phyloP scores from a whole-genome alignment of 2,797 vertebrate species.

The Prionace glauca region DNA sequence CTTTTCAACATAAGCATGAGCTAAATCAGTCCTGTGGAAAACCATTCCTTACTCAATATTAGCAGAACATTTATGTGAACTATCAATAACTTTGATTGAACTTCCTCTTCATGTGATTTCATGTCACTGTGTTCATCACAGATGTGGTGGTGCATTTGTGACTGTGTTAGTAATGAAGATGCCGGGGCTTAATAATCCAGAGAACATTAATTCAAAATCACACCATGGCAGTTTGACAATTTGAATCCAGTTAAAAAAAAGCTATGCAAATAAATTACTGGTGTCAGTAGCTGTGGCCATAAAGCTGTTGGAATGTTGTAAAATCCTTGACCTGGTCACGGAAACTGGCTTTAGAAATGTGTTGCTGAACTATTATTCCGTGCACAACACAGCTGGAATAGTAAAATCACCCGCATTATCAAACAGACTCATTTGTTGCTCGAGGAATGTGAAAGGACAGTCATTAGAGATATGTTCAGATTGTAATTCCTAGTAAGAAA shows the following conservation, averaged over 20 bases:
- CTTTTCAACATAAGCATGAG: neutral
- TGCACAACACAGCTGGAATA: neutral
- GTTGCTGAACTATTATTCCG: too few relatives aligned
- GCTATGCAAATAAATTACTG: neutral
- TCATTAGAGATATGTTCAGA: neutral
- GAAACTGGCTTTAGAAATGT: neutral
- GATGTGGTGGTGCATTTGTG: neutral
- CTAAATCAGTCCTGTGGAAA: neutral
- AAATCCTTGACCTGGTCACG: neutral
- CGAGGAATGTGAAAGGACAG: neutral
- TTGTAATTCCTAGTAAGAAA: neutral
- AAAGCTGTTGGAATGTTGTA: neutral
- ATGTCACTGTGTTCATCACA: neutral
- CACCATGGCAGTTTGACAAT: neutral
- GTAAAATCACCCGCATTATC: neutral
- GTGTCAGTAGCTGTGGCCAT: neutral
- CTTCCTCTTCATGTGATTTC: neutral
- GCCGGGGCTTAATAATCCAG: neutral
- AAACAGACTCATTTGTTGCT: neutral
- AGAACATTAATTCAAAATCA: neutral
- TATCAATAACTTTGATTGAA: neutral
- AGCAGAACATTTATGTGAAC: neutral
- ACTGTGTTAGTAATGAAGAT: neutral
- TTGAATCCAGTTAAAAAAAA: constrained; percentile 12
- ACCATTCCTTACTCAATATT: neutral